Conservation (phyloP, 92 coral and sea anemone species). For the Blastomussa wellsi region DNA sequence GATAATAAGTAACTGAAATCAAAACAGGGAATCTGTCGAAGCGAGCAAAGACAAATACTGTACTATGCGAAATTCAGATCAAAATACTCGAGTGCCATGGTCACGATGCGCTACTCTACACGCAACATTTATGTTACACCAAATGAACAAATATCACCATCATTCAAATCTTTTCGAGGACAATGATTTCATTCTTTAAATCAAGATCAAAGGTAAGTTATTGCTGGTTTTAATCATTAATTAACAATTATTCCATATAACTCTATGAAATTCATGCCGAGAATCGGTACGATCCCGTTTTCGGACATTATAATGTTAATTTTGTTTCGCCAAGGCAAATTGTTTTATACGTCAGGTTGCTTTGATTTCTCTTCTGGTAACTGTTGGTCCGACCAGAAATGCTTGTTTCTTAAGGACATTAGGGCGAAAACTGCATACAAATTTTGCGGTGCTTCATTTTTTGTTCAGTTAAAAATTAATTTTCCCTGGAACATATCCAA, state of each 20-base stretch:
- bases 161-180: background rate
- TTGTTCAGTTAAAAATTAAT: background rate
- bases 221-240: background rate
- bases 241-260: background rate
- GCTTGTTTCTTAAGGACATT: background rate
- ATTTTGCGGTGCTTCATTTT: background rate
- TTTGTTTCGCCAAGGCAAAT: background rate
- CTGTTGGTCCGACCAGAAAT: background rate
- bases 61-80: background rate
- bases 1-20: constrained; percentile 3
- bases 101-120: background rate
- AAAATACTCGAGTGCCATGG: background rate
- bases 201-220: constrained; percentile 35
- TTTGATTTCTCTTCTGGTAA: constrained; percentile 24
- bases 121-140: background rate
- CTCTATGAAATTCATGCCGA: background rate
- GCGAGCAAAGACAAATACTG: constrained; percentile 21
- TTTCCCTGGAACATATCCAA: background rate
- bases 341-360: background rate
- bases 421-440: background rate
- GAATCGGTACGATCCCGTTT: background rate
- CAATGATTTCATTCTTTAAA: constrained; percentile 27
- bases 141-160: background rate
- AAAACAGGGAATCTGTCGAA: background rate
- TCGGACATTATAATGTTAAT: background rate